Evolutionary conservation across 2,797 vertebrate genomes (phyloP).

Genomic region (Myripristis murdjan): DNA sequence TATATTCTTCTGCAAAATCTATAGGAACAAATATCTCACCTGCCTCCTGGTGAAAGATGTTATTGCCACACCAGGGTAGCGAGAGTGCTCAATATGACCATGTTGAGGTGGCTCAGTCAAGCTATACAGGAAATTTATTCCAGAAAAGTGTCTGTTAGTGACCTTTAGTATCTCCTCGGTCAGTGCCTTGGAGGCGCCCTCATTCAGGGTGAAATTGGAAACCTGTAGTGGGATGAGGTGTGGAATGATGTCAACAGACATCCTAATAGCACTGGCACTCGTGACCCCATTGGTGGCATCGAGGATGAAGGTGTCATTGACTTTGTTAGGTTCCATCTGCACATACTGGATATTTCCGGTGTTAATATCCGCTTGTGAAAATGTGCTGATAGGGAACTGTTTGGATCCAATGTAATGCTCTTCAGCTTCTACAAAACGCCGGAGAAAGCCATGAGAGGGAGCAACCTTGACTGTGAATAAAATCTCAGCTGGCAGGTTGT

Average conservation of each 20-base stretch:
- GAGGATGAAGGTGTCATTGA: conserved; percentile 85
- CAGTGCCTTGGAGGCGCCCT: conserved; percentile 89
- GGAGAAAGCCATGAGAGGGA: conserved; percentile 88
- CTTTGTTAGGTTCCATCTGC: conserved; percentile 81
- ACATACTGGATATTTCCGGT: conserved; percentile 90
- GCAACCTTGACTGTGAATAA: conserved; percentile 84
- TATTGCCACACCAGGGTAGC: conserved; percentile 84
- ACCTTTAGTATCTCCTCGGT: conserved; percentile 87
- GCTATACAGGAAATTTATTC: conserved; percentile 89
- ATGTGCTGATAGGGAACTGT: conserved; percentile 83
- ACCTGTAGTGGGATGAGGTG: conserved; percentile 88
- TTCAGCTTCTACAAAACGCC: conserved; percentile 79
- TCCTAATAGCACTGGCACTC: conserved; percentile 81
- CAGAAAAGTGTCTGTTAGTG: conserved; percentile 87
- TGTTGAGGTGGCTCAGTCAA: conserved; percentile 87
- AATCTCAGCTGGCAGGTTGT: conserved; percentile 89
- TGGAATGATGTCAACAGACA: conserved; percentile 90
- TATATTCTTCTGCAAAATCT: no score
- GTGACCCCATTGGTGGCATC: conserved; percentile 88
- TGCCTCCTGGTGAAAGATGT: conserved; percentile 91
- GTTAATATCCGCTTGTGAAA: conserved; percentile 90
- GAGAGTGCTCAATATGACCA: conserved; percentile 88
- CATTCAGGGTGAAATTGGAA: conserved; percentile 89
- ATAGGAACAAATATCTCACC: conserved; percentile 76
- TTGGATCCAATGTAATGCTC: conserved; percentile 78